A percentile compares a stretch with the other conserved stretches of the same genome.
Evolutionary conservation across 2,888 invertebrate species (phyloP).

Genomic region (Clitarchus hookeri): DNA sequence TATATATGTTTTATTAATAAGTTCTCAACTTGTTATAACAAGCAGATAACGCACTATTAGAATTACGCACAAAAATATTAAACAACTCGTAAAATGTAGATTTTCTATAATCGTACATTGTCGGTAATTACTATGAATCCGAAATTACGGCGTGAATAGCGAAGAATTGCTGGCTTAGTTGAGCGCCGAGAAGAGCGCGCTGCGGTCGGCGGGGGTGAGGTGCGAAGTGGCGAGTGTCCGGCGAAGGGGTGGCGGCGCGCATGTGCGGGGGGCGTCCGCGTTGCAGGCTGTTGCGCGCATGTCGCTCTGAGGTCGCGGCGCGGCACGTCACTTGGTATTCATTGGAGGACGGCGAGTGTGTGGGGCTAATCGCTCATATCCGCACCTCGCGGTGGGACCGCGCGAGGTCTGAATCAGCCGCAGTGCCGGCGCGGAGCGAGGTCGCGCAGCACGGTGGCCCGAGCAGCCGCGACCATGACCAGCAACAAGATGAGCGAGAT

Average conservation of each 20-base stretch:
- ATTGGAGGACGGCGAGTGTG: neutral
- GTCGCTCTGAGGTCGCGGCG: neutral
- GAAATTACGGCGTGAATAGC: too few relatives aligned
- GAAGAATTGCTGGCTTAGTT: too few relatives aligned
- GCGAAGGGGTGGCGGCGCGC: neutral
- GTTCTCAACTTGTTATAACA: too few relatives aligned
- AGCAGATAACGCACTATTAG: too few relatives aligned
- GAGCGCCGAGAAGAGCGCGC: too few relatives aligned
- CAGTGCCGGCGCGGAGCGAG: neutral
- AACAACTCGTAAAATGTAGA: too few relatives aligned
- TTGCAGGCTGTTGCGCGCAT: neutral
- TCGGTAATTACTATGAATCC: too few relatives aligned
- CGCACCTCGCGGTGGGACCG: neutral
- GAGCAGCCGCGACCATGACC: neutral
- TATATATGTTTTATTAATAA: too few relatives aligned
- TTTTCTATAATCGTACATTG: too few relatives aligned
- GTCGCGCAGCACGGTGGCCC: neutral
- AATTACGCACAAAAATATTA: too few relatives aligned
- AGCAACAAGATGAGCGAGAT: neutral
- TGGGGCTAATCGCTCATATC: slow-evolving; percentile 8
- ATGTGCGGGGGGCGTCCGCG: neutral
- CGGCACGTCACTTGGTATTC: neutral
- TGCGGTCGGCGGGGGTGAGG: neutral
- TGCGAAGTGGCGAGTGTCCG: neutral
- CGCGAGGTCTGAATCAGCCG: neutral